These are phyloP conservation scores for Nephila pilipes DNA, from an alignment of 1,140 invertebrate genomes.

Conservation along the genomic window DNA sequence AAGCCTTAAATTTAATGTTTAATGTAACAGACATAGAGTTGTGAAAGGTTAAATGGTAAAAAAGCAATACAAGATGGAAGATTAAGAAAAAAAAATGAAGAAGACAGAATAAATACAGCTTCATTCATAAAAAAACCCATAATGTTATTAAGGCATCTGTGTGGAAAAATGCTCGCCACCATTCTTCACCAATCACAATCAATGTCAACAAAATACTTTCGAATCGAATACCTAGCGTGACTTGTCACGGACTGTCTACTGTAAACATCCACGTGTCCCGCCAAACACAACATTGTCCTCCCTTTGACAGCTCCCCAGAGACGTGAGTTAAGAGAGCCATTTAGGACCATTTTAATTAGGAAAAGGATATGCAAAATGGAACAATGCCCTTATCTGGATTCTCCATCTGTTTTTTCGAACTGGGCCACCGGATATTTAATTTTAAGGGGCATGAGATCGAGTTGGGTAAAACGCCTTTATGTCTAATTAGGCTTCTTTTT, in stretches of 20 bases:
- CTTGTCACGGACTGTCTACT: background rate
- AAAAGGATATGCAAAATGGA: constrained; percentile 50
- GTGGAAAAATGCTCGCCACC: background rate
- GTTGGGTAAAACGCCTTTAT: background rate
- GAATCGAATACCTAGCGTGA: background rate
- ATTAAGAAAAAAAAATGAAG: no score
- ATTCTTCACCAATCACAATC: constrained; percentile 35
- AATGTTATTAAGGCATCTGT: no score
- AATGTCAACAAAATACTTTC: constrained; percentile 43
- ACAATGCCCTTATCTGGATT: constrained; percentile 36
- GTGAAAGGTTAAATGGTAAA: no score
- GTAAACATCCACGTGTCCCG: constrained; percentile 7
- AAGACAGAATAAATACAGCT: no score
- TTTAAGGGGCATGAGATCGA: constrained; percentile 27
- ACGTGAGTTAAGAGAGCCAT: constrained; percentile 36
- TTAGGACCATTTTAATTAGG: background rate
- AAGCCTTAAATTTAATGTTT: no score
- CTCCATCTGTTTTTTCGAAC: background rate
- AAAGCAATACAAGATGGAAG: no score
- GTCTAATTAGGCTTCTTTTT: background rate
- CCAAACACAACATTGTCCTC: constrained; percentile 1
- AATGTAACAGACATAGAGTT: no score
- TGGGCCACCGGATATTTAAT: constrained; percentile 44
- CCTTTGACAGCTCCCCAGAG: constrained; percentile 27
- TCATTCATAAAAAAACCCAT: no score